A percentile compares a stretch with the other conserved stretches of the same genome.
Conservation (phyloP, 2,888 invertebrate genomes). For the Dyspetes luteomarginatus region DNA sequence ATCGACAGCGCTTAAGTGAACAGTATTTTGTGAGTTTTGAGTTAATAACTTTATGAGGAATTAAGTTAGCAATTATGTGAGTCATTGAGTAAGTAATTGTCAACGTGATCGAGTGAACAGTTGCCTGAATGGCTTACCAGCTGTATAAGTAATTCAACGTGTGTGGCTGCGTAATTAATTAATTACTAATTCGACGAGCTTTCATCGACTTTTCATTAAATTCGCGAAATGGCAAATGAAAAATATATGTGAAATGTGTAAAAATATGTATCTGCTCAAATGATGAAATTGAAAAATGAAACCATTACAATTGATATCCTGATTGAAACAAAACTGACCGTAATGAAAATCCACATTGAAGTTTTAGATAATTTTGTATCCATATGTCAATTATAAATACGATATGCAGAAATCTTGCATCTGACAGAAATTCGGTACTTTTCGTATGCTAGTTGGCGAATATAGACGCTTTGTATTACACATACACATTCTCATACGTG, state of each 20-base stretch:
- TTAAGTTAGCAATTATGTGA: background rate
- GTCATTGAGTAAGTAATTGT: background rate
- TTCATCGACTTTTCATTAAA: no score
- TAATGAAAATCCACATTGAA: no score
- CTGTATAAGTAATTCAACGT: no score
- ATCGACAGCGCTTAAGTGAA: no score
- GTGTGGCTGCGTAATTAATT: no score
- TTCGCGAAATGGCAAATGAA: no score
- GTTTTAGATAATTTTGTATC: background rate
- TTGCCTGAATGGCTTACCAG: background rate
- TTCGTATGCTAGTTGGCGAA: background rate
- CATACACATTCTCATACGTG: slow-evolving; percentile 5
- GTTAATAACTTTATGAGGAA: background rate
- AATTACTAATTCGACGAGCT: no score
- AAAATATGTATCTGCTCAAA: no score
- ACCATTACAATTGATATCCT: no score
- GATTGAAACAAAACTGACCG: no score
- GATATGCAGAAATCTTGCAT: background rate
- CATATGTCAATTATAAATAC: background rate
- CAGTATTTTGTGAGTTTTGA: background rate
- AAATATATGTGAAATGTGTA: no score
- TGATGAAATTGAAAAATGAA: no score
- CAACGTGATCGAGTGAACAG: background rate
- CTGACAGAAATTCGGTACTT: background rate
- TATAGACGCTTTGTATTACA: background rate